Conservation (phyloP, 1,140 invertebrate genomes). For the Caerostris extrusa region DNA sequence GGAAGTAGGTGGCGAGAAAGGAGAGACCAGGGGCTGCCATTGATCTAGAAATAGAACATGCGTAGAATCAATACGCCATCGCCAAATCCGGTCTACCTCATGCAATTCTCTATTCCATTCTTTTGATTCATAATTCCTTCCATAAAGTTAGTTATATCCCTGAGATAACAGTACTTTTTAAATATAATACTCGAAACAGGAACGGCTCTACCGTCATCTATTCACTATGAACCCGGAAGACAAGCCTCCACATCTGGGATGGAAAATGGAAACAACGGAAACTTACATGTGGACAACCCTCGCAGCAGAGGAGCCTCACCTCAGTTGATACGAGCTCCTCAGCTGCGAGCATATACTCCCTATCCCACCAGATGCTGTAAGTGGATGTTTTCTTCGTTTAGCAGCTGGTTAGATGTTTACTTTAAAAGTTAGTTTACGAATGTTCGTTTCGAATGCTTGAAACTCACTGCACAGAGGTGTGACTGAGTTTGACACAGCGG, state of each 20-base stretch:
- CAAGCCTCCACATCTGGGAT: neutral
- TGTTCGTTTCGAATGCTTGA: too few relatives aligned
- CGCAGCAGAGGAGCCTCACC: neutral
- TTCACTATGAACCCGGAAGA: neutral
- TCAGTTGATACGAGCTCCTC: neutral
- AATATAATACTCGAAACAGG: too few relatives aligned
- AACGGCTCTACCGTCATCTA: too few relatives aligned
- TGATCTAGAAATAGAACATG: conserved; percentile 62
- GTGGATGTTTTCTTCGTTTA: conserved; percentile 15
- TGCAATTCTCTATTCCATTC: neutral
- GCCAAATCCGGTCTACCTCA: conserved; percentile 7
- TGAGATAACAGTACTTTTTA: neutral
- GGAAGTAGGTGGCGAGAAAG: neutral
- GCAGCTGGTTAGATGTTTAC: neutral
- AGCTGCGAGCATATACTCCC: too few relatives aligned
- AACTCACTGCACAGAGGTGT: too few relatives aligned
- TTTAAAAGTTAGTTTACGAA: neutral
- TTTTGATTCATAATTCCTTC: neutral
- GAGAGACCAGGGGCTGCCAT: conserved; percentile 8
- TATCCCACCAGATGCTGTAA: neutral
- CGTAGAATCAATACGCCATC: conserved; percentile 57
- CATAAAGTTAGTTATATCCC: neutral
- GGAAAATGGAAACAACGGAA: neutral
- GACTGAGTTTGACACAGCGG: too few relatives aligned
- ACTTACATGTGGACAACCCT: neutral